phyloP scores from a whole-genome alignment of 1,140 invertebrate species.

The Pogonomyrmex californicus region DNA sequence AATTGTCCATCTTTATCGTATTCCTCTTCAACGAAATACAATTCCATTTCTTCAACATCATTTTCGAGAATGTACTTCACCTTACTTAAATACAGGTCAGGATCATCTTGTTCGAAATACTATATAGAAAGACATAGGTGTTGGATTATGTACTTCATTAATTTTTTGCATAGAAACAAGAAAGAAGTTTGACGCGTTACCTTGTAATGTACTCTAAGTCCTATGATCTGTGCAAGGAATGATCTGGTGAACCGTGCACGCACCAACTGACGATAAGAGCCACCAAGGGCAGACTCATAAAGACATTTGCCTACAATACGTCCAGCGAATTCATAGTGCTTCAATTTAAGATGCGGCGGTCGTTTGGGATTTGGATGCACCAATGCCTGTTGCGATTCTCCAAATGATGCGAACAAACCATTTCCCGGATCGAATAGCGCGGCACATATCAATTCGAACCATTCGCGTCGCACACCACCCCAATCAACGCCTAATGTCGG shows the following conservation, averaged over 20 bases:
- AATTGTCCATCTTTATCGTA: constrained; percentile 94
- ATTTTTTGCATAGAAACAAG: neutral
- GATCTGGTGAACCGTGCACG: constrained; percentile 96
- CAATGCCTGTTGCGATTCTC: constrained; percentile 93
- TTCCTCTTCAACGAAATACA: constrained; percentile 96
- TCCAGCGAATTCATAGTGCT: constrained; percentile 97
- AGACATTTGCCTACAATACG: constrained; percentile 97
- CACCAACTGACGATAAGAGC: constrained; percentile 95
- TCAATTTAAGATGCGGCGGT: constrained; percentile 92
- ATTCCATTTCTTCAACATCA: constrained; percentile 94
- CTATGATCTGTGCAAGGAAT: constrained; percentile 98
- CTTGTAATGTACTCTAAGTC: constrained; percentile 96
- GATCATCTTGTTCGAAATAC: constrained; percentile 98
- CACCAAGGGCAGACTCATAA: constrained; percentile 96
- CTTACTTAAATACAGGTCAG: constrained; percentile 96
- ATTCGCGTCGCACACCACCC: constrained; percentile 96
- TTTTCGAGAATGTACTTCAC: constrained; percentile 97
- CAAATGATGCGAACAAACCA: constrained; percentile 94
- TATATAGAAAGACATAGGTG: constrained; percentile 77
- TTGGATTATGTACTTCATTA: neutral
- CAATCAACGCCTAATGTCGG: constrained; percentile 93
- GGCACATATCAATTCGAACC: constrained; percentile 96
- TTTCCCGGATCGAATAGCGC: constrained; percentile 94
- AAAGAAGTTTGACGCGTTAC: constrained; percentile 80
- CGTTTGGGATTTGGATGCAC: constrained; percentile 96